Conservation (phyloP, 2,888 invertebrate genomes). For the Tetragnatha montana region DNA sequence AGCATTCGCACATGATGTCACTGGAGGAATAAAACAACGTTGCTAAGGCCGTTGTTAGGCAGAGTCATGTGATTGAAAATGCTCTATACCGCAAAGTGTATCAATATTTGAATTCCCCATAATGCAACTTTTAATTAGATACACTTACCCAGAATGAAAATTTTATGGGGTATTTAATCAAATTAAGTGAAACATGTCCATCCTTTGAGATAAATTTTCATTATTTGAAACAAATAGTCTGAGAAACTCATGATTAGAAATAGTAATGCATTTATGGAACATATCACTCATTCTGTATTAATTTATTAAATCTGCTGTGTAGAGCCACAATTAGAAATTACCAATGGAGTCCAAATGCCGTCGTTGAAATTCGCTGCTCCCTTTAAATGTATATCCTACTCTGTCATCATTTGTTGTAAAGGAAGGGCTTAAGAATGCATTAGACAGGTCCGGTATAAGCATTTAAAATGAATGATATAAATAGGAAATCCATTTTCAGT, state of each 20-base stretch:
- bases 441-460: not conserved
- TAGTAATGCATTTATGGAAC: not conserved
- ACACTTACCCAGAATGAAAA: too few relatives aligned
- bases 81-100: too few relatives aligned
- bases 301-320: not conserved
- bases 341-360: not conserved
- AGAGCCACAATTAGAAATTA: not conserved
- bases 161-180: too few relatives aligned
- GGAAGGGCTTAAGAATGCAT: not conserved
- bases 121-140: too few relatives aligned
- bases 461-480: not conserved
- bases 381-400: not conserved
- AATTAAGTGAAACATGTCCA: too few relatives aligned
- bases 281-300: not conserved
- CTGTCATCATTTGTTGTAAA: not conserved
- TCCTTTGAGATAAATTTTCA: not conserved
- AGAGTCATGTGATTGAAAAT: too few relatives aligned
- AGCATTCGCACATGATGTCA: too few relatives aligned
- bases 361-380: not conserved
- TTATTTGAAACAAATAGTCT: not conserved
- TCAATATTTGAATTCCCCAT: too few relatives aligned
- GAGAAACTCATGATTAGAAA: not conserved
- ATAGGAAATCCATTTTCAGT: not conserved
- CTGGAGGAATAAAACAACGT: too few relatives aligned
- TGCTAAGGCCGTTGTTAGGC: too few relatives aligned